Conservation (phyloP, 2,888 invertebrate species). For the Hypselothyrea guttata region DNA sequence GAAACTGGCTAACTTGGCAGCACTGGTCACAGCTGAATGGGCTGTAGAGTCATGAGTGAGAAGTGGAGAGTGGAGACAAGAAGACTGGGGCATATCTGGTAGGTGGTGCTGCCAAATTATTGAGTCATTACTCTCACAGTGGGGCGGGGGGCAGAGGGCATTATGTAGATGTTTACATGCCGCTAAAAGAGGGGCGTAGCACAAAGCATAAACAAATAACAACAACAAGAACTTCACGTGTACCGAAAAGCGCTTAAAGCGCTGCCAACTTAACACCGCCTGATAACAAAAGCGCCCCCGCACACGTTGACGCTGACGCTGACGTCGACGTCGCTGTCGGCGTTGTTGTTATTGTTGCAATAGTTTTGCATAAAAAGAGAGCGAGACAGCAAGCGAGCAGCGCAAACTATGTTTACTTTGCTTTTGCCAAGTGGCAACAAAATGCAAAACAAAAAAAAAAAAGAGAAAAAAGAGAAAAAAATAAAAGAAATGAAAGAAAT, state of each 20-base stretch:
- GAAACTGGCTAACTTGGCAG: no score
- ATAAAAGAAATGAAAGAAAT: constrained; percentile 41
- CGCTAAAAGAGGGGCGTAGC: constrained; percentile 3
- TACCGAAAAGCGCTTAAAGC: constrained; percentile 32
- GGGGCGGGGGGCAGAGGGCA: constrained; percentile 2
- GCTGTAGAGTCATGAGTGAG: no score
- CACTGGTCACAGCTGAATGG: constrained; percentile 2
- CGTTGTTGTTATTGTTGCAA: constrained; percentile 31
- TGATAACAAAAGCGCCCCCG: constrained; percentile 40
- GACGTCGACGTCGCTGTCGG: constrained; percentile 9
- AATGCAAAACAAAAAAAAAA: constrained; percentile 27
- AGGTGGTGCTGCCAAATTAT: constrained; percentile 56
- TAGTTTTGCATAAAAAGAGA: constrained; percentile 47
- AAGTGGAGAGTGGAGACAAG: neutral
- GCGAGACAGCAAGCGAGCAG: constrained; percentile 5
- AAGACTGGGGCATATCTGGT: constrained; percentile 8
- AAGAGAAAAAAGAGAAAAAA: constrained; percentile 28
- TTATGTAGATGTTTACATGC: constrained; percentile 36
- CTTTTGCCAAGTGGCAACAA: constrained; percentile 28
- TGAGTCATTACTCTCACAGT: constrained; percentile 67
- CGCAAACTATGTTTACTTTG: constrained; percentile 46
- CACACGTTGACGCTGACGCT: constrained; percentile 19
- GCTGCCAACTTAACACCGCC: constrained; percentile 47
- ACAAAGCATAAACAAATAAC: constrained; percentile 15
- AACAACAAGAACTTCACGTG: constrained; percentile 56